Evolutionary conservation across 1,140 invertebrate genomes (phyloP), one percentile per base, ranked within the genome.

Genomic region (Drosophila lini): DNA sequence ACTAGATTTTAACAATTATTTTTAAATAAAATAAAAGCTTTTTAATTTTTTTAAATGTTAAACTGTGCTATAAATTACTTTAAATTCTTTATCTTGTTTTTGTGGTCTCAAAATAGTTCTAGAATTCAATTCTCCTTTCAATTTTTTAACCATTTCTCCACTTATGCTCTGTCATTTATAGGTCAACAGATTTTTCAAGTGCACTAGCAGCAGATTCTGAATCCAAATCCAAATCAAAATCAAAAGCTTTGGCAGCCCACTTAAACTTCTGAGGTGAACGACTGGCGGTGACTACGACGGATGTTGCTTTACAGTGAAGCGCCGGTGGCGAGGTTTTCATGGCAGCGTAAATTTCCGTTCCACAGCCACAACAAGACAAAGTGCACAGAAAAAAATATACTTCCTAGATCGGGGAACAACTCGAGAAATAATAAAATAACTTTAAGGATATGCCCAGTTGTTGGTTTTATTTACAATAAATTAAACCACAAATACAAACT

Each of bases 261-360:
- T 86, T 86, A 77, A 86, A 86, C 84, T 86, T 86, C 78, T 84
- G 73, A 74, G 81, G 81, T 71, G 69, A 71, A 71, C 36, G 68
- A 50, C 65, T 71, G 68, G 64, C 34, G 63, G 40, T 32, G 65
- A 47, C 48, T 44, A 36, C 59, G 80, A 64, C 76, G 82, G 83
- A 86, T 82, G 82, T 82, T 88, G 80, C 73, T 77, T 88, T 76
- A 82, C 77, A 86, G 57, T 74, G 34, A 57, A 78, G 71, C 62
- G 83, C 83, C 83, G 64, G 42, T 63, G 80, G 83, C 83, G 60
- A 86, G 76, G 83, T 78, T 86, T 86, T 83, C 71, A 88, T 86
- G 83, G 83, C 83, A 86, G 83, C 83, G 83, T 65, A 80, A 88
- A 88, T 86, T 86, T 86, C 83, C 83, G 83, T 86, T 86, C 69